Evolutionary conservation across 1,140 invertebrate species (phyloP).

Genomic region (Helicoverpa zea): DNA sequence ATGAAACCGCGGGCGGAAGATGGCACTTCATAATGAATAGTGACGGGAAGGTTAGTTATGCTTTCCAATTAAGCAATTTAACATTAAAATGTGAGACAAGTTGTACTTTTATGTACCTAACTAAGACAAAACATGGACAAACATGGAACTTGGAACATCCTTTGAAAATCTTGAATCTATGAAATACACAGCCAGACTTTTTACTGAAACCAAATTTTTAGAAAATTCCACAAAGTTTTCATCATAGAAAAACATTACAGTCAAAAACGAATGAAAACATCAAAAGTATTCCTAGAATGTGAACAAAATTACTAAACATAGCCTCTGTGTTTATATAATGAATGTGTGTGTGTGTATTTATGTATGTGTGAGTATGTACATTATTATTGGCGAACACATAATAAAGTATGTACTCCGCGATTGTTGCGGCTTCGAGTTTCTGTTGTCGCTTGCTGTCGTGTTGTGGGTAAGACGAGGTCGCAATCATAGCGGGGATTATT

Average conservation of each 20-base stretch:
- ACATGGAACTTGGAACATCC: no score
- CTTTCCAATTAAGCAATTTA: no score
- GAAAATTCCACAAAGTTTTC: not conserved
- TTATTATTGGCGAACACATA: slow-evolving; percentile 42
- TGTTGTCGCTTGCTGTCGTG: slow-evolving; percentile 43
- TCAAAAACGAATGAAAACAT: slow-evolving; percentile 10
- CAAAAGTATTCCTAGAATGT: slow-evolving; percentile 22
- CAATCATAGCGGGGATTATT: no score
- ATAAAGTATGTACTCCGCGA: slow-evolving; percentile 45
- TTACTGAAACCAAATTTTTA: not conserved
- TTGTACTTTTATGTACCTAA: no score
- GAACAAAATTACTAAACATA: slow-evolving; percentile 42
- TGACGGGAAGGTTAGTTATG: no score
- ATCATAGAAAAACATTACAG: not conserved
- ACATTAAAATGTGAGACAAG: no score
- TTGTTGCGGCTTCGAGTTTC: slow-evolving; percentile 42
- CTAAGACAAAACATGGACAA: no score
- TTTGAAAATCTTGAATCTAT: not conserved
- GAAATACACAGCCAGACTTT: not conserved
- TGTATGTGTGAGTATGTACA: slow-evolving; percentile 6
- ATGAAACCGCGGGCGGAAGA: no score
- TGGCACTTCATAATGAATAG: no score
- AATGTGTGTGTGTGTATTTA: not conserved
- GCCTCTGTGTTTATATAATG: slow-evolving; percentile 15
- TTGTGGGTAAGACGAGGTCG: not conserved